Evolutionary conservation across 2,888 invertebrate genomes (phyloP).

Genomic region (Lasioglossum vierecki): DNA sequence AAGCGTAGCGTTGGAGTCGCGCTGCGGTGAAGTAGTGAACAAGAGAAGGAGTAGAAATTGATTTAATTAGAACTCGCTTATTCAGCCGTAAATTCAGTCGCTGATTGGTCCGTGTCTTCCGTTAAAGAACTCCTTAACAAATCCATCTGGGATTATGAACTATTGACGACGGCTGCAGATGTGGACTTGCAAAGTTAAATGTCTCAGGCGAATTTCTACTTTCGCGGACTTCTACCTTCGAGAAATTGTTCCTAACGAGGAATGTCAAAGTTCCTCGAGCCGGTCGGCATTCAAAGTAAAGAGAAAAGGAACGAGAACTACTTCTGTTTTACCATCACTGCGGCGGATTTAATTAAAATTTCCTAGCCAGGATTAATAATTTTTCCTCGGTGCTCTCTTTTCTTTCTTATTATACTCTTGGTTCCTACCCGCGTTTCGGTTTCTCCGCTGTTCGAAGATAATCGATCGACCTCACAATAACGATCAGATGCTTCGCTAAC

Average conservation of each 20-base stretch:
- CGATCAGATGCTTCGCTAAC: neutral
- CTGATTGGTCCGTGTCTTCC: too few species aligned
- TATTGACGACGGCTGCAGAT: neutral
- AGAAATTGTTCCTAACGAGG: neutral
- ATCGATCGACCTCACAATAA: neutral
- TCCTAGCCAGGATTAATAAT: neutral
- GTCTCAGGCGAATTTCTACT: neutral
- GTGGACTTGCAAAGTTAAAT: neutral
- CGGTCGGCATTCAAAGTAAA: neutral
- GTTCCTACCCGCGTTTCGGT: neutral
- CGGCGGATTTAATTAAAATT: slow-evolving; percentile 3
- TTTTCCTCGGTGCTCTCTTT: neutral
- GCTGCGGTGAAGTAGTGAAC: too few species aligned
- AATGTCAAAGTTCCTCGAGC: neutral
- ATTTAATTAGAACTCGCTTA: too few species aligned
- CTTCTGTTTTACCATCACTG: neutral
- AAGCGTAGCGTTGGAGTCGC: too few species aligned
- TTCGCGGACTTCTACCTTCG: neutral
- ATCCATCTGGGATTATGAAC: neutral
- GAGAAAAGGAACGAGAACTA: neutral
- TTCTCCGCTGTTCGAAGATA: neutral
- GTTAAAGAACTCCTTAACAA: too few species aligned
- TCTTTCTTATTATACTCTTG: neutral
- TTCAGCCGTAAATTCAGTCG: too few species aligned
- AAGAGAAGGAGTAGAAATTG: too few species aligned